Base-by-base conservation (phyloP, 2,888 invertebrate genomes). In the Dione vanillae region DNA sequence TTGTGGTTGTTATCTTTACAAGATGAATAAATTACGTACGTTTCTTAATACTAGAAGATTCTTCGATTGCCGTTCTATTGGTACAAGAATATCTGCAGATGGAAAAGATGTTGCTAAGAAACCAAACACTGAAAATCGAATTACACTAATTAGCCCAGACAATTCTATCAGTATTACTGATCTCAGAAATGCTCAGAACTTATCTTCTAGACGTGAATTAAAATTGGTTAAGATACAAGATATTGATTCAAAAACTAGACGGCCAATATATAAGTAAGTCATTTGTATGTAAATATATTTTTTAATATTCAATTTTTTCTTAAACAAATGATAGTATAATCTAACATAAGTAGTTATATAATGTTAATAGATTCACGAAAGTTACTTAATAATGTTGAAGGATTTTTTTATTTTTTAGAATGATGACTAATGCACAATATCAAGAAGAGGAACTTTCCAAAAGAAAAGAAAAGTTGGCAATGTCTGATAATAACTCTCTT, bases 151-250 rank as follows among this genome's bases (percentile, higher is more conserved):
- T 70, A 88, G 92, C 47, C 87, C 94, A 43, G 94, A 95, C 82
- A 89, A 95, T 78, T 86, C 93, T 41, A 85, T 96, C 20, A 93
- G 89, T 73, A 91, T 96, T 3, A 94, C 94, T 0, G 94, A 96
- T 37, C 75, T 97, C 37, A 95, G 95, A 75, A 95, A 95, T 78
- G 97, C 97, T 0, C 93, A 95, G 77, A 96, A 94, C 82, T 79
- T 97, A 71, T 95, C 97, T 0, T 92, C 94, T 70, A 93, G 96
- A 51, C 91, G 96, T 76, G 95, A 96, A 65, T 87, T 97, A 73
- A 96, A 95, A 82, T 88, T 97, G 70, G 92, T 96, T 0, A 96
- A 96, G 89, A 85, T 96, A 37, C 85, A 95, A 74, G 96, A 97
- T 84, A 84, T 94, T 6, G 96, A 96, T 85, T 87, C 94, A 0